phyloP scores from a whole-genome alignment of 2,888 invertebrate species.

The Drosophila dives region DNA sequence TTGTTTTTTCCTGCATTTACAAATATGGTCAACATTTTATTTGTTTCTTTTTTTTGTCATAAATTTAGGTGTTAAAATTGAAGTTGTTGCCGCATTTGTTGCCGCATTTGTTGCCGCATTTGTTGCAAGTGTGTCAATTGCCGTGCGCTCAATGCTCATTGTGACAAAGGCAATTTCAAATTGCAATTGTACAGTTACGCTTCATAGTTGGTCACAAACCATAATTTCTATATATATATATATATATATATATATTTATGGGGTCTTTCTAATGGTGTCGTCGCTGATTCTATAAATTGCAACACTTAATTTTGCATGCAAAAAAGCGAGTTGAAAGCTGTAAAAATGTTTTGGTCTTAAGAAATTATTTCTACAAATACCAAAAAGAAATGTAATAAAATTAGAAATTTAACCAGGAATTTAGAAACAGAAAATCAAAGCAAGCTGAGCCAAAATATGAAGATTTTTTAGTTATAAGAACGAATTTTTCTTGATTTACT shows the following conservation, averaged over 20 bases:
- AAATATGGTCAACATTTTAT: conserved; percentile 50
- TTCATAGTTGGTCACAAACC: conserved; percentile 37
- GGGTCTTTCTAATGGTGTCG: conserved; percentile 14
- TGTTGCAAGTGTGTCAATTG: conserved; percentile 69
- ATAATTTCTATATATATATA: conserved; percentile 1
- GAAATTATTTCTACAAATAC: background rate
- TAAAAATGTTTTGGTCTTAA: background rate
- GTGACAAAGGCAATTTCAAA: conserved; percentile 41
- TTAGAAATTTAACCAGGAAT: background rate
- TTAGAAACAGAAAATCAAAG: background rate
- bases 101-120: conserved; percentile 25
- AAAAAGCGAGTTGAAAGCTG: background rate
- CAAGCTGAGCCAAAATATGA: too few relatives aligned
- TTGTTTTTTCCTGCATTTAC: conserved; percentile 28
- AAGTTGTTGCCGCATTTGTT: conserved; percentile 26
- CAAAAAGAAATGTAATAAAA: background rate
- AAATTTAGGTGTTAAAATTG: conserved; percentile 60
- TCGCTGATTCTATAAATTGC: conserved; percentile 4
- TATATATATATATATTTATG: conserved; percentile 2
- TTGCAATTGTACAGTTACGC: conserved; percentile 32
- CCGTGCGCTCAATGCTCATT: conserved; percentile 38
- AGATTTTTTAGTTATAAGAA: too few relatives aligned
- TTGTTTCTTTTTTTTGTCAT: conserved; percentile 34
- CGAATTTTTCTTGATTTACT: too few relatives aligned
- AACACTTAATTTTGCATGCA: background rate